These are phyloP conservation scores for Scaptomyza caliginosa DNA, from an alignment of 2,888 invertebrate species.

Conservation along the genomic window DNA sequence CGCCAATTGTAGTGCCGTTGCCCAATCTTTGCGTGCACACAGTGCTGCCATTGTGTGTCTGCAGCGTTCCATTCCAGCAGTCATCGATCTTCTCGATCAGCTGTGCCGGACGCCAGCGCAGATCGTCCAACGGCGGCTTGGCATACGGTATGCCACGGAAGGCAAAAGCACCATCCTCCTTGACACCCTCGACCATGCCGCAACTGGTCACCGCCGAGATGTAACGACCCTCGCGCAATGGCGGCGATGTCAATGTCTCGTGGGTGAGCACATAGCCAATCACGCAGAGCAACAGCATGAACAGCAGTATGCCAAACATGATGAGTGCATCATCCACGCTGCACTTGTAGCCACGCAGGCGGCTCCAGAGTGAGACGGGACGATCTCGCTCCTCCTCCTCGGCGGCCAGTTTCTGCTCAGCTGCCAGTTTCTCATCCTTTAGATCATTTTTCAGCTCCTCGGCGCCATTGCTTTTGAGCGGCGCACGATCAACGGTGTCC, in stretches of 20 bases:
- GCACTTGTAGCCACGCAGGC: conserved; percentile 88
- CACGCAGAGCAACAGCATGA: conserved; percentile 87
- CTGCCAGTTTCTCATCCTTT: conserved; percentile 84
- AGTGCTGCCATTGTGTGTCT: conserved; percentile 88
- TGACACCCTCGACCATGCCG: conserved; percentile 90
- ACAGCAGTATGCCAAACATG: conserved; percentile 86
- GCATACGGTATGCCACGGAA: conserved; percentile 94
- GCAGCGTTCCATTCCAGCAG: conserved; percentile 91
- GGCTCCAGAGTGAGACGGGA: conserved; percentile 85
- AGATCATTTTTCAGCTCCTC: conserved; percentile 90
- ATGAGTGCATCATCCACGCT: conserved; percentile 87
- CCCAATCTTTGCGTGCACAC: conserved; percentile 89
- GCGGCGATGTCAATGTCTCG: conserved; percentile 86
- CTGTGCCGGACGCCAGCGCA: conserved; percentile 89
- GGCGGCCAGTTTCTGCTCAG: conserved; percentile 81
- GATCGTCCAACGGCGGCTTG: conserved; percentile 88
- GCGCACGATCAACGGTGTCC: conserved; percentile 85
- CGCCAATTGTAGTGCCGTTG: conserved; percentile 88
- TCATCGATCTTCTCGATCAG: conserved; percentile 88
- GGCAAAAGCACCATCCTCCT: conserved; percentile 91
- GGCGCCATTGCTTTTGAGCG: conserved; percentile 84
- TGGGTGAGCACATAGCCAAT: conserved; percentile 88
- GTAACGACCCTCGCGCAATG: conserved; percentile 89
- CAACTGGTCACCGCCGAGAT: conserved; percentile 90
- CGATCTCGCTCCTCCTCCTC: conserved; percentile 71